Conservation (phyloP, 2,113 vertebrate genomes). For the Arothron firmamentum region DNA sequence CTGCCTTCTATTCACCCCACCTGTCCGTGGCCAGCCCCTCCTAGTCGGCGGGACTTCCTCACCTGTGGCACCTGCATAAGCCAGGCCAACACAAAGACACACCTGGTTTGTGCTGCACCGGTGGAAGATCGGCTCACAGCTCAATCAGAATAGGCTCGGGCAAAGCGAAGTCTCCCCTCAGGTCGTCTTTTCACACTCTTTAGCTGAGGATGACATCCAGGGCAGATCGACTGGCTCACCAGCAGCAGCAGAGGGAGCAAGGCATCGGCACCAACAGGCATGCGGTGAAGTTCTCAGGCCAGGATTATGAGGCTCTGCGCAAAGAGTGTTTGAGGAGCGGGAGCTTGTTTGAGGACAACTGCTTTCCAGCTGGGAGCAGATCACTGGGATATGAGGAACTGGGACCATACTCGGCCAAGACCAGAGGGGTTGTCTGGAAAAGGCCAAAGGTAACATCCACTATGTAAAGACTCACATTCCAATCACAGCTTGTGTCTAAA, state of each 20-base stretch:
- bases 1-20: conserved; percentile 27
- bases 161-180: background rate
- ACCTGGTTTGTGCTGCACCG: background rate
- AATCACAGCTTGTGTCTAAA: background rate
- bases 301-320: conserved; percentile 80
- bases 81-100: background rate
- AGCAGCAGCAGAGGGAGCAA: conserved; percentile 2
- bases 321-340: conserved; percentile 72
- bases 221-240: conserved; percentile 56
- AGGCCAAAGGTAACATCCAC: conserved; percentile 74
- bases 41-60: conserved; percentile 18
- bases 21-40: conserved; percentile 36
- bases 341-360: conserved; percentile 79
- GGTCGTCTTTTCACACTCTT: background rate
- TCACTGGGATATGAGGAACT: conserved; percentile 82
- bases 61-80: conserved; percentile 29
- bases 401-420: conserved; percentile 78
- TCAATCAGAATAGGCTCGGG: too few relatives aligned
- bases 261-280: conserved; percentile 76
- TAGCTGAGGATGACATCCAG: conserved; percentile 63
- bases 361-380: conserved; percentile 79
- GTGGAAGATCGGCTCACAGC: background rate
- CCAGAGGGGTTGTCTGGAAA: conserved; percentile 79
- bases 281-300: conserved; percentile 76
- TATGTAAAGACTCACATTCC: background rate